Percentiles rank a stretch among this genome's conserved stretches.
phyloP scores from a whole-genome alignment of 2,797 vertebrate species.

The Urophycis tenuis region DNA sequence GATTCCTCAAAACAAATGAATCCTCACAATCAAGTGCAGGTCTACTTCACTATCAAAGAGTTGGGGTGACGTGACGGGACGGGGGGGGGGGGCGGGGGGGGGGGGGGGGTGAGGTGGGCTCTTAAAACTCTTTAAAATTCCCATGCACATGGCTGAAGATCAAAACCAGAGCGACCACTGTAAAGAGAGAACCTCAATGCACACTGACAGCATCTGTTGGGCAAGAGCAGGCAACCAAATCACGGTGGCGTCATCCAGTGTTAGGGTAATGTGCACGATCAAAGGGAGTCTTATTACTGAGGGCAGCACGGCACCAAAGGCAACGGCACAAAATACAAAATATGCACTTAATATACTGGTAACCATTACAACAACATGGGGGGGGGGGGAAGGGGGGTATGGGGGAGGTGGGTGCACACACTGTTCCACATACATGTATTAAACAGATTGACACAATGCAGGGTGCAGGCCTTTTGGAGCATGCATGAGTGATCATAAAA shows the following conservation, averaged over 20 bases:
- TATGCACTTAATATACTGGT: neutral
- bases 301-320: conserved; percentile 42
- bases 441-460: conserved; percentile 60
- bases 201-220: conserved; percentile 30
- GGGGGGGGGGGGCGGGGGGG: too few relatives aligned
- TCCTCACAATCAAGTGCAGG: conserved; percentile 25
- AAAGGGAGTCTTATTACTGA: conserved; percentile 36
- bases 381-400: conserved; percentile 37
- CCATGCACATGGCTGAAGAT: conserved; percentile 49
- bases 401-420: conserved; percentile 37
- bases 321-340: conserved; percentile 20
- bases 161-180: conserved; percentile 27
- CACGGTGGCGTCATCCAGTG: conserved; percentile 41
- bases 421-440: conserved; percentile 45
- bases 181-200: conserved; percentile 23
- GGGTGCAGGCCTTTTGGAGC: conserved; percentile 50
- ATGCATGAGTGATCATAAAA: conserved; percentile 57
- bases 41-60: conserved; percentile 29
- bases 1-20: neutral
- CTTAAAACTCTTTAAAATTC: conserved; percentile 22
- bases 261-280: conserved; percentile 38
- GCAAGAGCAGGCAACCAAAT: conserved; percentile 26
- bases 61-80: neutral
- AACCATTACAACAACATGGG: neutral
- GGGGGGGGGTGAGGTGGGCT: neutral